Conservation (phyloP, 2,113 vertebrate genomes). For the Laticauda colubrina region DNA sequence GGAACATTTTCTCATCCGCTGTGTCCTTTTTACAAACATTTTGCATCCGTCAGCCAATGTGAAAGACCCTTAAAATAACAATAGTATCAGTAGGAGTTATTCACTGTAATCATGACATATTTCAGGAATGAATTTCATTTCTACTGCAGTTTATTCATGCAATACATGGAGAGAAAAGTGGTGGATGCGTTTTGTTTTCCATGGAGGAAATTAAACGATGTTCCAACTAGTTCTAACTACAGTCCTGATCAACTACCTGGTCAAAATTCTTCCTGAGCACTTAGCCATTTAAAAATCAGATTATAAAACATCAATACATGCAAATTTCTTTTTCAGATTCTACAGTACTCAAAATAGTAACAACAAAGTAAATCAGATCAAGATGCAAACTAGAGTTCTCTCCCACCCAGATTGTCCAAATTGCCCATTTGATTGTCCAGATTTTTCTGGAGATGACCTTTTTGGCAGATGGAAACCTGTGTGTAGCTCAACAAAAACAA, state of each 20-base stretch:
- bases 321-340: background rate
- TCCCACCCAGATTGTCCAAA: background rate
- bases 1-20: too few relatives aligned
- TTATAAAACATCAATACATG: background rate
- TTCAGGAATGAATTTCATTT: background rate
- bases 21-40: too few relatives aligned
- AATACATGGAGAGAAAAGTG: background rate
- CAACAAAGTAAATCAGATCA: background rate
- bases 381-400: background rate
- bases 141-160: background rate
- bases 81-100: background rate
- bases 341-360: background rate
- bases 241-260: background rate
- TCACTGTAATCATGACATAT: background rate
- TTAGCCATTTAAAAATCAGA: background rate
- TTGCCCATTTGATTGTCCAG: conserved; percentile 27
- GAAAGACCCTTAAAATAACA: background rate
- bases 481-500: conserved; percentile 64
- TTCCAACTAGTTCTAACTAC: background rate
- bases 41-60: too few relatives aligned
- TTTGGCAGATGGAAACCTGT: conserved; percentile 65
- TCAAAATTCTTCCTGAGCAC: background rate
- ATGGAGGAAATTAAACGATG: background rate
- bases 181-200: background rate
- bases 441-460: conserved; percentile 60